phyloP scores from a whole-genome alignment of 2,797 vertebrate species.

The Sciurus carolinensis region DNA sequence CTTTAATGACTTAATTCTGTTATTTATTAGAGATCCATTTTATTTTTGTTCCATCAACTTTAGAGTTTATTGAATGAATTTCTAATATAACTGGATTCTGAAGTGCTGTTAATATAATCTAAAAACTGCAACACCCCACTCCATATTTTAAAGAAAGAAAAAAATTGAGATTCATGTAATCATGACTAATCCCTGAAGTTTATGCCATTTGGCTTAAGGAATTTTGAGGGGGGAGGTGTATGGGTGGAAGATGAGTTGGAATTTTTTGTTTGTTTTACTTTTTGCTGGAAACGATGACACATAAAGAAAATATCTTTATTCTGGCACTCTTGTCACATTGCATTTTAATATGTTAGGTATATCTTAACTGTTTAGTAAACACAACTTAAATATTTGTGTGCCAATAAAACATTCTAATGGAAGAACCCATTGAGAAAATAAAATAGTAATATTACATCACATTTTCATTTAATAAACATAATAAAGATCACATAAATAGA shows the following conservation, averaged over 20 bases:
- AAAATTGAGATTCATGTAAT: background rate
- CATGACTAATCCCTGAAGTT: background rate
- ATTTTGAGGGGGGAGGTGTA: background rate
- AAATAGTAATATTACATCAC: no score
- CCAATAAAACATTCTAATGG: background rate
- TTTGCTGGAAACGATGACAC: background rate
- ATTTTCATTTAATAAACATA: no score
- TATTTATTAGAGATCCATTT: background rate
- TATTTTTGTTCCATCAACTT: background rate
- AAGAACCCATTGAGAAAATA: no score
- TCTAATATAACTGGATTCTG: background rate
- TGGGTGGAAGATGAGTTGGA: background rate
- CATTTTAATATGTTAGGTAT: background rate
- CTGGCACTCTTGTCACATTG: background rate
- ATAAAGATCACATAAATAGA: no score
- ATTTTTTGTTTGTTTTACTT: background rate
- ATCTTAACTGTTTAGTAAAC: background rate
- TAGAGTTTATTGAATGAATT: slow-evolving; percentile 31
- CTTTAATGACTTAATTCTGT: background rate
- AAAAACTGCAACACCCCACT: background rate
- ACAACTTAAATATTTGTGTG: background rate
- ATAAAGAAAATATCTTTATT: slow-evolving; percentile 26
- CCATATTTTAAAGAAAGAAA: background rate
- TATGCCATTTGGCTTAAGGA: background rate
- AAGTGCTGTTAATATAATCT: background rate